A percentile compares a stretch with the other conserved stretches of the same genome.
Conservation (phyloP, 2,113 vertebrate genomes). For the Nematolebias whitei region DNA sequence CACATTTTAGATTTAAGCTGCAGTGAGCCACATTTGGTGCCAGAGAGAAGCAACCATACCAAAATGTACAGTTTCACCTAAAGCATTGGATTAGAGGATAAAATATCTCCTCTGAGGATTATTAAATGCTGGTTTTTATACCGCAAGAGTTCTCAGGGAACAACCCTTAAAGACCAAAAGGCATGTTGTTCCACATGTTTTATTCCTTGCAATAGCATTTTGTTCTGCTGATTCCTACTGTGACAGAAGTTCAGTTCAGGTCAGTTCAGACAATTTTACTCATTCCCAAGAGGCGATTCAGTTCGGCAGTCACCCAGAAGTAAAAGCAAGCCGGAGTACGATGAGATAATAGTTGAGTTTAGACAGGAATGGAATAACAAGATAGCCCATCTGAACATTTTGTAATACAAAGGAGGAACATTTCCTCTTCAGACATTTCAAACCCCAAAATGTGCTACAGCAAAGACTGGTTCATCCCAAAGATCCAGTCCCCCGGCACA, state of each 20-base stretch:
- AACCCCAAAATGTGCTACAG: too few relatives aligned
- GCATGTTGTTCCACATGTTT: slow-evolving; percentile 21
- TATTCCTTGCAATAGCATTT: not conserved
- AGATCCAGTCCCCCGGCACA: too few relatives aligned
- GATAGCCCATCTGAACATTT: not conserved
- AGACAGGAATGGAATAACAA: too few relatives aligned
- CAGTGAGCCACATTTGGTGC: not conserved
- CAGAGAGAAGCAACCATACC: slow-evolving; percentile 17
- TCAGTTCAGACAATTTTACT: too few relatives aligned
- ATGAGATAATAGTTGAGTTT: slow-evolving; percentile 5
- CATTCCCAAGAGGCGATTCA: too few relatives aligned
- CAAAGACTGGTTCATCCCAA: too few relatives aligned
- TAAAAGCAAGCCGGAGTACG: slow-evolving; percentile 41
- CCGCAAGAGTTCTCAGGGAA: slow-evolving; percentile 16
- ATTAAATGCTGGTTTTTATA: slow-evolving; percentile 25
- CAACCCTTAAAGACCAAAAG: slow-evolving; percentile 33
- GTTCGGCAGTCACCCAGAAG: not conserved
- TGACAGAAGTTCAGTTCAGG: not conserved
- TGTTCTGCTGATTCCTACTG: slow-evolving; percentile 13
- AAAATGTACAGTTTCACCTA: slow-evolving; percentile 42
- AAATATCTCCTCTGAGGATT: slow-evolving; percentile 53
- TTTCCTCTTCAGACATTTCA: too few relatives aligned
- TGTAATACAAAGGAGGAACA: not conserved
- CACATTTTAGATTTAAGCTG: not conserved
- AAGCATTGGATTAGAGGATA: slow-evolving; percentile 16